Base-by-base conservation (phyloP, 2,113 vertebrate genomes). In the Bujurquina vittata region DNA sequence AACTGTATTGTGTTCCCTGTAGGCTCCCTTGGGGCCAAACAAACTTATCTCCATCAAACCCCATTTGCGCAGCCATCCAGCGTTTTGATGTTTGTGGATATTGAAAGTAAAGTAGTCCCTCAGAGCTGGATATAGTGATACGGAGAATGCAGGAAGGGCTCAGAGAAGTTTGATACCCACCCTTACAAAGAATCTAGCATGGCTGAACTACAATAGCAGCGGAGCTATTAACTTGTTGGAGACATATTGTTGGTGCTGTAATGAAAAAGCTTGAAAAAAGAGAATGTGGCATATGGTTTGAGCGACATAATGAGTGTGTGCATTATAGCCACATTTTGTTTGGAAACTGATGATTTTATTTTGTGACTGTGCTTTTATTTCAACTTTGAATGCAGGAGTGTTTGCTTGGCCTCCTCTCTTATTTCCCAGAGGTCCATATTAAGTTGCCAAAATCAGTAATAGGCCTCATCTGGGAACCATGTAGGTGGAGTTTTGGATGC, bases 1-100 rank as follows among this genome's bases (percentile, higher is more conserved):
- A 75, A 84, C 75, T 63, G 77, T 61, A 63, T 61, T 31, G 59
- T 35, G 63, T 29, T 73, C 52, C 69, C 73, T 60, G 61, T 12
- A 1, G 74, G 31, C 37, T 86, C 83, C 84, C 79, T 18, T 17
- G 79, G 83, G 87, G 86, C 87, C 81, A 87, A 80, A 92, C 85
- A 86, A 72, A 81, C 89, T 88, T 88, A 89, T 90, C 87, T 89
- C 74, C 10, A 31, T 59, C 57, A 9, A 79, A 14, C 58, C 56
- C 18, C 56, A 1, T 10, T 26, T 55, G 46, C 46, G 15, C 73
- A 29, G 81, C 75, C 65, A 23, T 31, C 57, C 78, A 76, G 56
- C 61, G 43, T 85, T 90, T 76, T 83, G 46, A 61, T 81, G 37
- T 77, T 57, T 81, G 72, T 58, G 26, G 65, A 58, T 31, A 69